These are phyloP conservation scores for Rosalia funebris DNA, from an alignment of 2,888 invertebrate species.

Conservation along the genomic window DNA sequence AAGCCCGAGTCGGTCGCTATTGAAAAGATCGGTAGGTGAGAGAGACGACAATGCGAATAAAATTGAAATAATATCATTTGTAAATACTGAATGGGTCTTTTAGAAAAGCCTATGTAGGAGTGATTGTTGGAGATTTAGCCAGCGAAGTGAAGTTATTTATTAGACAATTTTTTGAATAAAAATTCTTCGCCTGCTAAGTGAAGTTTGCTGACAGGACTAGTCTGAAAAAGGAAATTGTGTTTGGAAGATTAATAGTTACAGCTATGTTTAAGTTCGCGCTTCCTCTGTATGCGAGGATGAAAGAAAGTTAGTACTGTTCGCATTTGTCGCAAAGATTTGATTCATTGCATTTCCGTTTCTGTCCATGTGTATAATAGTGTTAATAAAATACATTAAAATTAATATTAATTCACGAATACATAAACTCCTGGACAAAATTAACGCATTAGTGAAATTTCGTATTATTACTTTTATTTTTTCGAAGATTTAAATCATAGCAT, in stretches of 20 bases:
- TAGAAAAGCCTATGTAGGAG: slow-evolving; percentile 19
- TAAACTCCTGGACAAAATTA: too few relatives aligned
- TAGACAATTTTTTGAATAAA: slow-evolving; percentile 22
- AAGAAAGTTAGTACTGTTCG: too few relatives aligned
- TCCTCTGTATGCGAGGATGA: too few relatives aligned
- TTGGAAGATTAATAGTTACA: slow-evolving; percentile 11
- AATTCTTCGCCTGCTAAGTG: slow-evolving; percentile 6
- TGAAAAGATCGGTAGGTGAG: slow-evolving; percentile 30
- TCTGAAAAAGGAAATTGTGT: slow-evolving; percentile 10
- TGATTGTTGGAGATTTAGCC: slow-evolving; percentile 19
- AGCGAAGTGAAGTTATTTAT: slow-evolving; percentile 11
- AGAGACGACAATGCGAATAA: slow-evolving; percentile 12
- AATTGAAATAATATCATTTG: slow-evolving; percentile 29
- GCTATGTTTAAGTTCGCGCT: not conserved
- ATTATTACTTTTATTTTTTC: too few relatives aligned
- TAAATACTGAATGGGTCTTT: slow-evolving; percentile 28
- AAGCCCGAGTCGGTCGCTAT: slow-evolving; percentile 32
- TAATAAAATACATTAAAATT: too few relatives aligned
- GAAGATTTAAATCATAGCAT: too few relatives aligned
- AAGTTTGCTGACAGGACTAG: slow-evolving; percentile 11
- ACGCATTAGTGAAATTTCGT: too few relatives aligned
- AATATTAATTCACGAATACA: too few relatives aligned
- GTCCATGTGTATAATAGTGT: too few relatives aligned
- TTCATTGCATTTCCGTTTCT: too few relatives aligned
- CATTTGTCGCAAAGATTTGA: too few relatives aligned